These are phyloP conservation scores for Albula goreensis DNA, from an alignment of 2,113 vertebrate genomes.

Conservation along the genomic window DNA sequence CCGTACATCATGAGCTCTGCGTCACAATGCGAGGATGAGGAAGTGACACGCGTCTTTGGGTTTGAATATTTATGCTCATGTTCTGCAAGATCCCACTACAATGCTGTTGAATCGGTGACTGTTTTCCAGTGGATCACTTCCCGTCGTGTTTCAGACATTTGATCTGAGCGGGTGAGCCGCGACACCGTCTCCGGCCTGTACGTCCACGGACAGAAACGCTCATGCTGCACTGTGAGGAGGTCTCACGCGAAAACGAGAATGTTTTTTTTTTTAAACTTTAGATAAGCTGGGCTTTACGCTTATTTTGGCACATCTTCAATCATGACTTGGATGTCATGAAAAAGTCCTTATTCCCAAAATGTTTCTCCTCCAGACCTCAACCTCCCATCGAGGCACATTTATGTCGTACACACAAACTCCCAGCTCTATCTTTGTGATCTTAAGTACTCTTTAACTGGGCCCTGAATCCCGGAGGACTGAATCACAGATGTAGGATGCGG, in stretches of 20 bases:
- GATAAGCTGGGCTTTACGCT: not conserved
- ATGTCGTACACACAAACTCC: not conserved
- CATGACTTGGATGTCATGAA: not conserved
- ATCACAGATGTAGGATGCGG: not conserved
- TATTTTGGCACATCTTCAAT: not conserved
- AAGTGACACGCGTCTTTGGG: not conserved
- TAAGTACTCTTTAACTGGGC: conserved; percentile 2
- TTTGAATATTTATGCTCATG: not conserved
- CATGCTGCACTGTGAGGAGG: not conserved
- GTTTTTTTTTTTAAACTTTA: not conserved
- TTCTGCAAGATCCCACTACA: not conserved
- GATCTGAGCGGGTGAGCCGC: not conserved
- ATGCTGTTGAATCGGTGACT: not conserved
- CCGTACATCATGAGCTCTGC: not conserved
- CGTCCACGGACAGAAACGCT: not conserved
- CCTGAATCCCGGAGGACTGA: not conserved
- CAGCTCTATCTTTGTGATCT: not conserved
- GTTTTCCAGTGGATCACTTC: not conserved
- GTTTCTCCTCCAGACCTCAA: not conserved
- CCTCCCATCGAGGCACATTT: not conserved
- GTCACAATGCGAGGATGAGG: not conserved
- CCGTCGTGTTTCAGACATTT: not conserved
- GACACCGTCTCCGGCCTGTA: not conserved
- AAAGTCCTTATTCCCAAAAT: conserved; percentile 7
- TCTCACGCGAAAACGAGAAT: not conserved